These are phyloP conservation scores for Pachypanchax playfairii DNA, from an alignment of 2,113 vertebrate species.

Conservation along the genomic window DNA sequence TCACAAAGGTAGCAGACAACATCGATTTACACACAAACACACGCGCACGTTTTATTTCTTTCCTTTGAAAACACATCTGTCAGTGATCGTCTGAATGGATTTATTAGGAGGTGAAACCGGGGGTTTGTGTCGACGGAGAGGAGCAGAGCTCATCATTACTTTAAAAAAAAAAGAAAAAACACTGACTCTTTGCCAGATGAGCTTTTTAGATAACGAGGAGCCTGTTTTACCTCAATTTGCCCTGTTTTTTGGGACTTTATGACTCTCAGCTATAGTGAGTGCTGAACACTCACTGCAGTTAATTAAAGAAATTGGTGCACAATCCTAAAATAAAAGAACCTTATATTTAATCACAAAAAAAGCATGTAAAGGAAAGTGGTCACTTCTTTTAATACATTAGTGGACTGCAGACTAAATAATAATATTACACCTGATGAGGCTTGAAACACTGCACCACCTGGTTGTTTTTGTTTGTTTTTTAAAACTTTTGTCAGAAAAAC, in stretches of 20 bases:
- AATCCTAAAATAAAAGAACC: not conserved
- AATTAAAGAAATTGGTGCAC: constrained; percentile 21
- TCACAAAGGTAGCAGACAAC: constrained; percentile 20
- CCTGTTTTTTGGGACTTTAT: constrained; percentile 21
- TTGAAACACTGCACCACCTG: too few species aligned
- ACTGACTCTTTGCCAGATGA: constrained; percentile 48
- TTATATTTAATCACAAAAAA: not conserved
- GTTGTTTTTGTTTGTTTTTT: too few species aligned
- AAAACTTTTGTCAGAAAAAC: too few species aligned
- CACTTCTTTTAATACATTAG: not conserved
- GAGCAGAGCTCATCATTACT: constrained; percentile 35
- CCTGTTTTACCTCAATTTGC: constrained; percentile 22
- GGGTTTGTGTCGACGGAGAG: constrained; percentile 23
- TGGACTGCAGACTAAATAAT: not conserved
- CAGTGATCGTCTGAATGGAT: constrained; percentile 53
- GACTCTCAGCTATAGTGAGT: not conserved
- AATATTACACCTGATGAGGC: not conserved
- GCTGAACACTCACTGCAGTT: constrained; percentile 5
- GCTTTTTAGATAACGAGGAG: constrained; percentile 50
- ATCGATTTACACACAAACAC: constrained; percentile 49
- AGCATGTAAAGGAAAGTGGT: not conserved
- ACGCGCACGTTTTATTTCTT: not conserved
- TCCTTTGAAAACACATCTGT: constrained; percentile 46
- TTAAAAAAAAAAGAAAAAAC: constrained; percentile 23
- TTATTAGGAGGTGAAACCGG: constrained; percentile 41